Conservation (phyloP, 2,888 invertebrate species). For the Trachelus troglodyta region DNA sequence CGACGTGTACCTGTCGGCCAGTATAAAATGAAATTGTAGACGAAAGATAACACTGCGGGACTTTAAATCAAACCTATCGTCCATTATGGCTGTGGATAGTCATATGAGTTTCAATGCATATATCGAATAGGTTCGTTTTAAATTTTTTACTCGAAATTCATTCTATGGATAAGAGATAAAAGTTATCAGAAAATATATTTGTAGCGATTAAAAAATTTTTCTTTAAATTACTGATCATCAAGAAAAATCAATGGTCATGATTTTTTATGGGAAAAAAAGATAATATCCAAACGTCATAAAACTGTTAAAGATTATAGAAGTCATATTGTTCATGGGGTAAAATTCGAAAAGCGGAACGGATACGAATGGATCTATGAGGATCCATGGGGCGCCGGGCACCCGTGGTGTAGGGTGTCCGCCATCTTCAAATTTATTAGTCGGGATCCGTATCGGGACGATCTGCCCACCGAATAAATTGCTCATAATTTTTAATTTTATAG, state of each 20-base stretch:
- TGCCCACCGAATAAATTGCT: constrained; percentile 25
- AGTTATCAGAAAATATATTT: background rate
- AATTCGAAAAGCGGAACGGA: constrained; percentile 19
- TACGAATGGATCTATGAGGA: constrained; percentile 17
- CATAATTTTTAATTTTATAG: constrained; percentile 26
- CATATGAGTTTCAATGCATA: background rate
- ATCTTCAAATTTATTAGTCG: constrained; percentile 24
- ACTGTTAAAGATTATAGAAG: constrained; percentile 15
- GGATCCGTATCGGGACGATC: constrained; percentile 23
- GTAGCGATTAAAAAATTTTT: background rate
- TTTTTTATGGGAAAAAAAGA: background rate
- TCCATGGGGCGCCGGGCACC: constrained; percentile 19
- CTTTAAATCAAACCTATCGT: constrained; percentile 10
- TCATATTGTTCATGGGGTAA: constrained; percentile 17
- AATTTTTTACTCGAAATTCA: background rate
- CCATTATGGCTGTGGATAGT: background rate
- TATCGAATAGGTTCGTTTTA: background rate
- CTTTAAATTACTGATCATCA: background rate
- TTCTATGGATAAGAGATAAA: background rate
- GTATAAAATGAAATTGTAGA: constrained; percentile 47
- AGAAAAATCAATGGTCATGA: background rate
- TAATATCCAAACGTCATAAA: background rate
- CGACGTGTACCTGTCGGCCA: constrained; percentile 44
- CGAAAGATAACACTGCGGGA: constrained; percentile 44
- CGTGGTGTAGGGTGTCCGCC: constrained; percentile 21